phyloP scores from a whole-genome alignment of 2,797 vertebrate genomes.

The Rhinichthys osculus region DNA sequence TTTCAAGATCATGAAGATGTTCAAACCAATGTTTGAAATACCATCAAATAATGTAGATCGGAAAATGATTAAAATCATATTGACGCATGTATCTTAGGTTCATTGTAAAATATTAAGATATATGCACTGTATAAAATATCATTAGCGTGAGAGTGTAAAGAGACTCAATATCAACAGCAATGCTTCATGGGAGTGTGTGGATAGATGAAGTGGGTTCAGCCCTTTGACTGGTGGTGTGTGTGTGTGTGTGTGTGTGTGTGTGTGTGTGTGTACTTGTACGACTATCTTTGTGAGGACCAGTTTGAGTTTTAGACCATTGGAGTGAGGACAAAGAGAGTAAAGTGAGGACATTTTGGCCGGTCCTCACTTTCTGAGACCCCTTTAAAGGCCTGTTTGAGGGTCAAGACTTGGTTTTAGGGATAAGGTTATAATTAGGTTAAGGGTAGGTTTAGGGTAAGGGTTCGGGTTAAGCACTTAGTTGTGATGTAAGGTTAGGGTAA shows the following conservation, averaged over 20 bases:
- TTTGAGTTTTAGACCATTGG: too few species aligned
- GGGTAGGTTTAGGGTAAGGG: too few species aligned
- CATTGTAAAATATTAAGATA: background rate
- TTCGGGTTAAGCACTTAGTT: too few species aligned
- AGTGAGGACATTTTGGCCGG: too few species aligned
- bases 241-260: background rate
- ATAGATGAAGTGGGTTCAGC: background rate
- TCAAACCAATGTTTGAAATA: background rate
- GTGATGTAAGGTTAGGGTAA: too few species aligned
- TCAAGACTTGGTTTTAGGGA: too few species aligned
- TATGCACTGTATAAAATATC: background rate
- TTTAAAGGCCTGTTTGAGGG: too few species aligned
- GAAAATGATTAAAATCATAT: background rate
- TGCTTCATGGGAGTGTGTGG: background rate
- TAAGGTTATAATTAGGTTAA: too few species aligned
- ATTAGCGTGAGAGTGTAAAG: background rate
- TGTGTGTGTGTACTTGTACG: fast-evolving
- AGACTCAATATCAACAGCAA: background rate
- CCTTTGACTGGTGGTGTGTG: background rate
- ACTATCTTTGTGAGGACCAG: too few species aligned
- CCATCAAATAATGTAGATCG: background rate
- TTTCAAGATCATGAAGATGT: background rate
- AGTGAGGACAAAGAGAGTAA: too few species aligned
- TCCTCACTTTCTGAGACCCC: too few species aligned
- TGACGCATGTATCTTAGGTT: background rate